These are phyloP conservation scores for Ondatra zibethicus DNA, from an alignment of 2,113 vertebrate species.

Conservation along the genomic window DNA sequence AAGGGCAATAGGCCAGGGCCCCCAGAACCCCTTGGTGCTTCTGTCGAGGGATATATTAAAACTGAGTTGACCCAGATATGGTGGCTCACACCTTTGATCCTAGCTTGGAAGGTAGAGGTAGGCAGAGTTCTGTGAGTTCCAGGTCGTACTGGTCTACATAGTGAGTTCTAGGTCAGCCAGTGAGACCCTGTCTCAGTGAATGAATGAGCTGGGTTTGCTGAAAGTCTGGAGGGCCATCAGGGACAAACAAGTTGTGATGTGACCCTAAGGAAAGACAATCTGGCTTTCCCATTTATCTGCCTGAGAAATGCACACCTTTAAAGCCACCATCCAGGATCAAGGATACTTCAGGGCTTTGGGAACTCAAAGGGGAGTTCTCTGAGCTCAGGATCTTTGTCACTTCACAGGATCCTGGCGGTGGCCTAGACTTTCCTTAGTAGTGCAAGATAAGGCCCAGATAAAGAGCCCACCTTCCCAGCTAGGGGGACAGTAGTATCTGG, in stretches of 20 bases:
- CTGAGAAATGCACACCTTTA: not conserved
- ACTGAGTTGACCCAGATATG: not conserved
- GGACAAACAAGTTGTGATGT: not conserved
- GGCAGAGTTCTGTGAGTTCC: not conserved
- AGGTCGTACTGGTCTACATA: not conserved
- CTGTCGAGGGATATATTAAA: not conserved
- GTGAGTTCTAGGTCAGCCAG: not conserved
- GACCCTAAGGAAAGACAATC: not conserved
- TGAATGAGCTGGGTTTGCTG: not conserved
- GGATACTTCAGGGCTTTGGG: not conserved
- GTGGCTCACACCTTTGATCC: not conserved
- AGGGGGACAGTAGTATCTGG: not conserved
- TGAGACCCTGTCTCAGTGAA: not conserved
- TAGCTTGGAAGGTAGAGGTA: not conserved
- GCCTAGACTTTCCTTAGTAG: not conserved
- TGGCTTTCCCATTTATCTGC: not conserved
- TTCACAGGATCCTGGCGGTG: constrained; percentile 6
- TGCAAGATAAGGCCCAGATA: not conserved
- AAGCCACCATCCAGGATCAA: not conserved
- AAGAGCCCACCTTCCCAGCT: not conserved
- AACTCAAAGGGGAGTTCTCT: not conserved
- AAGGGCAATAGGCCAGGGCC: not conserved
- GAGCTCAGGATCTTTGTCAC: not conserved
- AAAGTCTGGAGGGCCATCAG: not conserved
- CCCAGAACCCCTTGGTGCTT: not conserved